Conservation (phyloP, 2,113 vertebrate species). For the Peromyscus leucopus region DNA sequence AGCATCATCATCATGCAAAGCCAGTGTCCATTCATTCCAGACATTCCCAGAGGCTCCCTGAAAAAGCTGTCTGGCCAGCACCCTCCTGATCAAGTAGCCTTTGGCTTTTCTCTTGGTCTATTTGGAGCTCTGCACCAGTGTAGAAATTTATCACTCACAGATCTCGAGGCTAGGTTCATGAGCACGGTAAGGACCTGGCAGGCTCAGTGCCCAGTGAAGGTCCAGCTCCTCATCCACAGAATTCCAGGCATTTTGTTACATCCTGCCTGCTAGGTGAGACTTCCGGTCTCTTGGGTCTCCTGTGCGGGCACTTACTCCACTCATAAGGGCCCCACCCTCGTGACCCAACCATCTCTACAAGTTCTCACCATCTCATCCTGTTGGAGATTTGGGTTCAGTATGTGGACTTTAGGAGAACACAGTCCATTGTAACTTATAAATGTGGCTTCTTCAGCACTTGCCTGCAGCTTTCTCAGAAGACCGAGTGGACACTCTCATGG, state of each 20-base stretch:
- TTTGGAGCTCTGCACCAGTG: neutral
- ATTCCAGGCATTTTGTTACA: neutral
- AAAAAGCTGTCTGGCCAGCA: fast-evolving
- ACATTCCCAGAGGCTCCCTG: neutral
- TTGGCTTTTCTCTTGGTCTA: neutral
- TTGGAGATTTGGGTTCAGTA: neutral
- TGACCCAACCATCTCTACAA: neutral
- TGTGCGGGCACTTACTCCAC: no score
- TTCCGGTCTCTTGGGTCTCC: neutral
- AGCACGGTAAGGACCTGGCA: neutral
- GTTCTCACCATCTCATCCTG: neutral
- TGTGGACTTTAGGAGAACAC: neutral
- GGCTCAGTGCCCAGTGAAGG: no score
- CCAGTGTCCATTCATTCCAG: neutral
- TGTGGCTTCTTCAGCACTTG: fast-evolving
- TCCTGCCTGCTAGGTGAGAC: neutral
- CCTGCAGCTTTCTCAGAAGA: neutral
- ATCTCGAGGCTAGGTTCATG: neutral
- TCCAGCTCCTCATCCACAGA: no score
- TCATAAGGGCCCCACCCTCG: no score
- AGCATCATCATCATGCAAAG: neutral
- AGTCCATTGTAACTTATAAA: neutral
- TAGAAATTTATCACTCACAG: neutral
- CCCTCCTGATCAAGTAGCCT: neutral
- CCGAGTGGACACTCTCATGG: fast-evolving